Evolutionary conservation across 1,140 invertebrate species (phyloP), one percentile per base, ranked within the genome.

Genomic region (Potamilus streckersoni): DNA sequence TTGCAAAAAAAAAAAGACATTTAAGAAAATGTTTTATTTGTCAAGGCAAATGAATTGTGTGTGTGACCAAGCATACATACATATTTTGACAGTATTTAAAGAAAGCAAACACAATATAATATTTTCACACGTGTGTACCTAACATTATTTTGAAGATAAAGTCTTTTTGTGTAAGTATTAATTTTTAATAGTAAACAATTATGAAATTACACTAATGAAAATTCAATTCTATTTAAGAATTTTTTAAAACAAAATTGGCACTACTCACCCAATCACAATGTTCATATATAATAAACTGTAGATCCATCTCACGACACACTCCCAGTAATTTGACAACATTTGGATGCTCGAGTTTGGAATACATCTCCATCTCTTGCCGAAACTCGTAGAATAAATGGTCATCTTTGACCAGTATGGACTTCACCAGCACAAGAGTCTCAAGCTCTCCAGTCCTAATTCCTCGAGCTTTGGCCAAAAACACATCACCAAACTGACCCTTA

Each of bases 401-500:
- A 76, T 96, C 95, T 85, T 94, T 94, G 0, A 93, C 94, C n/a
- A 92, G 91, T 19, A 95, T 84, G 56, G 93, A 92, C 86, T 95
- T 95, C 0, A 95, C 93, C 91, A 95, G 92, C 16, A 92, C 91
- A 20, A 95, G 92, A 78, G 87, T 91, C 83, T 90, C 89, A 16
- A 80, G 83, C 73, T 91, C 89, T 55, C 80, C 83, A n/a, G 89
- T 86, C 20, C 85, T 70, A 12, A 91, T 83, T 19, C 85, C 86
- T 77, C 89, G 86, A 13, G 92, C 92, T 87, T 94, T 95, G 0
- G 94, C 94, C 12, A 97, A 90, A 83, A 95, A 94, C 2, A 98
- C 93, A 84, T 98, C 96, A 1, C 97, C 96, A 85, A 96, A 97
- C 82, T 96, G 94, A 14, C 96, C 96, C 57, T 95, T 94, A 56